Conservation (phyloP, 2,888 invertebrate species). For the Luperina nickerlii region DNA sequence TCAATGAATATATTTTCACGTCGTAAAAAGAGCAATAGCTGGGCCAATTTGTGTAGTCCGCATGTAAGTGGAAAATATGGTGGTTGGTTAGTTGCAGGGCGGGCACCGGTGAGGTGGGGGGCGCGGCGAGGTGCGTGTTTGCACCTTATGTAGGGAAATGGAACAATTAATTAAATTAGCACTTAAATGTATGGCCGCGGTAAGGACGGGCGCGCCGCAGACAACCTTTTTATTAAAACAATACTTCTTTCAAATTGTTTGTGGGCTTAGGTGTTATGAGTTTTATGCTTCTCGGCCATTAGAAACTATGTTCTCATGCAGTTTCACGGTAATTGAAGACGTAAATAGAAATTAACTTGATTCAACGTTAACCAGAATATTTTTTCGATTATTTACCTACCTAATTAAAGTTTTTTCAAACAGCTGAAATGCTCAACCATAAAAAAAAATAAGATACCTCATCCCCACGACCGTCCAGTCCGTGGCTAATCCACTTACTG, state of each 20-base stretch:
- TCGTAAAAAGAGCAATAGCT: constrained; percentile 73
- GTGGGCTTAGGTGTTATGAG: constrained; percentile 59
- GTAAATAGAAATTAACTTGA: not conserved
- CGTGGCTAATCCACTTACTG: constrained; percentile 82
- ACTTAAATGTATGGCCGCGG: constrained; percentile 81
- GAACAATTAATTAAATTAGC: constrained; percentile 89
- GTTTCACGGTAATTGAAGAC: not conserved
- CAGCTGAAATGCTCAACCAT: not conserved
- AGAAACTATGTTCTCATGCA: constrained; percentile 24
- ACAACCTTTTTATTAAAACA: constrained; percentile 83
- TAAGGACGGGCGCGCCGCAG: constrained; percentile 70
- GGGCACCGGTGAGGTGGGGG: constrained; percentile 31
- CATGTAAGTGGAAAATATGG: constrained; percentile 86
- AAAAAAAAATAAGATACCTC: not conserved
- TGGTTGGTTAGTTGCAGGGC: constrained; percentile 71
- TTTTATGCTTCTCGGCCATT: constrained; percentile 45
- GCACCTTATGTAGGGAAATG: constrained; percentile 82
- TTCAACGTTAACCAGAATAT: not conserved
- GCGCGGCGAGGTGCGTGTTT: constrained; percentile 69
- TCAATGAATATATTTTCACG: constrained; percentile 68
- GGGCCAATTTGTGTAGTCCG: constrained; percentile 79
- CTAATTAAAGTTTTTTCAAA: not conserved
- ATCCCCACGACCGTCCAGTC: constrained; percentile 52
- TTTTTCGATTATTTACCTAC: not conserved
- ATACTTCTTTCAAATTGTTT: constrained; percentile 77